Conservation (phyloP, 2,797 vertebrate species). For the Astyanax mexicanus region DNA sequence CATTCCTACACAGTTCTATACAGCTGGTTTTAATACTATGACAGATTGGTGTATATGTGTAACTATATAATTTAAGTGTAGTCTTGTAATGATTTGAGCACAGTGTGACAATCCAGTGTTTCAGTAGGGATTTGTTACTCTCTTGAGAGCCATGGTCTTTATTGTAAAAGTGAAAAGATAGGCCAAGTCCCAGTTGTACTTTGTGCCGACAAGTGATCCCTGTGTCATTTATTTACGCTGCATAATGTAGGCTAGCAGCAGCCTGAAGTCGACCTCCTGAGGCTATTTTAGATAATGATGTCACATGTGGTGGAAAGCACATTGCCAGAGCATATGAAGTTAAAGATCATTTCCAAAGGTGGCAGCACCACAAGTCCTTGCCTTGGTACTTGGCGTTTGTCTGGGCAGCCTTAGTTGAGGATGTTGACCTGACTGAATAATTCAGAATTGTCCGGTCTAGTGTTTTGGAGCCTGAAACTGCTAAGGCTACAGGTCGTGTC, state of each 20-base stretch:
- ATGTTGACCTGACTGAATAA: slow-evolving; percentile 17
- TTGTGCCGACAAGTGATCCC: slow-evolving; percentile 15
- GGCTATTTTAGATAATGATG: slow-evolving; percentile 28
- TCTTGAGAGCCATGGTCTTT: not conserved
- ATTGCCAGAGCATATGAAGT: not conserved
- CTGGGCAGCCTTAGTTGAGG: not conserved
- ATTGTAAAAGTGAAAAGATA: not conserved
- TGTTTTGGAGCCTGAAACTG: slow-evolving; percentile 25
- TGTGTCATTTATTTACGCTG: slow-evolving; percentile 42
- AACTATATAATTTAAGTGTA: too few species aligned
- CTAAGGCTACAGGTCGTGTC: not conserved
- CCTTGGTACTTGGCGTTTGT: slow-evolving; percentile 1
- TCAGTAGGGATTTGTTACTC: not conserved
- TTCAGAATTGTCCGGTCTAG: slow-evolving; percentile 23
- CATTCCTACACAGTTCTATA: too few species aligned
- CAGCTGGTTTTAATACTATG: too few species aligned
- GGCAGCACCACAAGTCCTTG: not conserved
- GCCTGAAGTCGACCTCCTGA: not conserved
- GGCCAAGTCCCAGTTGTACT: not conserved
- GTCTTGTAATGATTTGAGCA: not conserved
- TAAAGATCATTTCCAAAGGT: not conserved
- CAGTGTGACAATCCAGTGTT: not conserved
- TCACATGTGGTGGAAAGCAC: slow-evolving; percentile 17
- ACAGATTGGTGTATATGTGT: too few species aligned
- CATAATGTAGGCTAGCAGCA: slow-evolving; percentile 31